phyloP scores from a whole-genome alignment of 2,797 vertebrate species.

The Microctenopoma lineatum region DNA sequence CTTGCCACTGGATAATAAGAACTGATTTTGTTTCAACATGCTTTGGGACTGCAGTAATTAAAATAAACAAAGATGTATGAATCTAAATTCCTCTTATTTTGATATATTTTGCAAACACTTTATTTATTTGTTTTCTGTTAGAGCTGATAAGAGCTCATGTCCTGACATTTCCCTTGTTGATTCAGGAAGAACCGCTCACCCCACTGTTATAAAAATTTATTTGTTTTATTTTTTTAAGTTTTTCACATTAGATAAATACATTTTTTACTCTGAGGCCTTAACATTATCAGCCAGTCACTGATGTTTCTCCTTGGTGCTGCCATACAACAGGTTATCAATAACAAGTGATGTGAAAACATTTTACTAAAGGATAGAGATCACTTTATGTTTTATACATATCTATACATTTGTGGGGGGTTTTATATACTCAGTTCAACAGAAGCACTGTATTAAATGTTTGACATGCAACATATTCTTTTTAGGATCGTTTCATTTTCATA shows the following conservation, averaged over 20 bases:
- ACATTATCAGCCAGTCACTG: too few relatives aligned
- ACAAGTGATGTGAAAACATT: background rate
- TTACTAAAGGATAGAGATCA: too few relatives aligned
- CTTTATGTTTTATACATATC: too few relatives aligned
- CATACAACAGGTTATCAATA: background rate
- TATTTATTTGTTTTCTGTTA: background rate
- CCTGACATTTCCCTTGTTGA: background rate
- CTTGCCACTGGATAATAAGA: conserved; percentile 24
- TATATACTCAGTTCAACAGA: too few relatives aligned
- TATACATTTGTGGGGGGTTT: too few relatives aligned
- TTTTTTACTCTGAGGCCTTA: too few relatives aligned
- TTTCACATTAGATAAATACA: too few relatives aligned
- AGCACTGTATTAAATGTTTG: too few relatives aligned
- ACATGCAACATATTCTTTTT: too few relatives aligned
- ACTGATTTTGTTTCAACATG: background rate
- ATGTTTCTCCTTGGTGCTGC: too few relatives aligned
- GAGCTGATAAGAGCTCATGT: background rate
- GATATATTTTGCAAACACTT: conserved; percentile 4
- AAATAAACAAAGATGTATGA: background rate
- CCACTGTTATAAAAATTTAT: too few relatives aligned
- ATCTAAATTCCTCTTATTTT: background rate
- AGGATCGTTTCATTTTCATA: too few relatives aligned
- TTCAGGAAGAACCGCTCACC: background rate
- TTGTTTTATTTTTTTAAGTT: background rate
- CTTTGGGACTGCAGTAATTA: background rate